These are phyloP conservation scores for Morelia viridis DNA, from an alignment of 2,797 vertebrate genomes.

Conservation along the genomic window DNA sequence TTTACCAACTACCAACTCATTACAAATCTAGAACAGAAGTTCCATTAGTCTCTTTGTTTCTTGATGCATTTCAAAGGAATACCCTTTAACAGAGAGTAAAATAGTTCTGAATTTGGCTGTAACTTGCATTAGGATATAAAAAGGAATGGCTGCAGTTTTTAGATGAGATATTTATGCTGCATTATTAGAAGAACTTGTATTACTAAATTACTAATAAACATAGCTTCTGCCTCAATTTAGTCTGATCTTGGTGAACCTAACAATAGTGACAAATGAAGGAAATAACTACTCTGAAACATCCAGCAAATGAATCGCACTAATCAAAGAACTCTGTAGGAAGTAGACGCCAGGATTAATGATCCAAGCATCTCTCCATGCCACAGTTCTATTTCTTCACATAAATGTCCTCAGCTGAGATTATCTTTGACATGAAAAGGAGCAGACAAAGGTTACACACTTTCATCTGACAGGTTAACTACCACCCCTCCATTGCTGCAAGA, in stretches of 20 bases:
- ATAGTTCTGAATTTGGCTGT: conserved; percentile 66
- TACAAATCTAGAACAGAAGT: too few species aligned
- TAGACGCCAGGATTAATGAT: conserved; percentile 80
- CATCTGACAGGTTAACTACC: conserved; percentile 75
- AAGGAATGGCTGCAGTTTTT: conserved; percentile 59
- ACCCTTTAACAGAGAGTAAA: too few species aligned
- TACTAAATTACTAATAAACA: conserved; percentile 82
- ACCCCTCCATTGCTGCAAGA: conserved; percentile 67
- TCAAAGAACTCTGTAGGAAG: conserved; percentile 77
- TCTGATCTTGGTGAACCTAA: conserved; percentile 76
- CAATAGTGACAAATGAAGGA: conserved; percentile 74
- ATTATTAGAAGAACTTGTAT: conserved; percentile 77
- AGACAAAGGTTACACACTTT: conserved; percentile 76
- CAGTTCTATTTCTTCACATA: conserved; percentile 78
- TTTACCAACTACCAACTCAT: too few species aligned
- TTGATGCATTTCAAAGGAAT: too few species aligned
- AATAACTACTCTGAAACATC: conserved; percentile 72
- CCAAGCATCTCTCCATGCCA: conserved; percentile 74
- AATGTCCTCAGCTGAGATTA: conserved; percentile 78
- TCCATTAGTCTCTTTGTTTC: too few species aligned
- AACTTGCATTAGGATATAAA: conserved; percentile 65
- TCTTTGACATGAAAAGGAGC: conserved; percentile 78
- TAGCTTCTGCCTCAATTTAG: conserved; percentile 78
- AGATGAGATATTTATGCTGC: conserved; percentile 76
- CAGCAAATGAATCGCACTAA: conserved; percentile 77